Base-by-base conservation (phyloP, 2,113 vertebrate genomes). In the Hassar affinis region DNA sequence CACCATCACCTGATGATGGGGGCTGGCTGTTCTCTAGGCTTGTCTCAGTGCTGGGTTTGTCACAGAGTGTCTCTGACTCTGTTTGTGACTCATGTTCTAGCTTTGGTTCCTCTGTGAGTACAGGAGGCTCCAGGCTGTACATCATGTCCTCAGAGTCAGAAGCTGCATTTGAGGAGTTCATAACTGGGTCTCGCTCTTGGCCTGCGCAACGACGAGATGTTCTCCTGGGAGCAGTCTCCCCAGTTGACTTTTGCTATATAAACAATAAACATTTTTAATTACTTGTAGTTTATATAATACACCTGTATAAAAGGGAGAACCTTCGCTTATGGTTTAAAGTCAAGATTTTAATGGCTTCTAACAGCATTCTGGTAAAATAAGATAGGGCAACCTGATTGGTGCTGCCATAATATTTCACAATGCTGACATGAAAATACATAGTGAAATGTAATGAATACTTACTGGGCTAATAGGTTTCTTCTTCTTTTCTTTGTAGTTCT, bases 401-500 rank as follows among this genome's bases (percentile, higher is more conserved):
- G 35, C 17, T 25, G 14, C 10, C 42, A 42, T 45, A 71, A 71
- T 47, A 25, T 47, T 47, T 6, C 11, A 30, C 20, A 47, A 11
- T 78, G 49, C 4, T 57, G 22, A 72, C 25, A 17, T 45, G 11
- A 72, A 72, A 72, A 72, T 14, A 38, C 17, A 22, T 30, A 30
- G 14, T 51, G n/a, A 54, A 81, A 72, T 6, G 6, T 66, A 51
- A 82, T 0, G 25, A 51, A 74, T 83, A 86, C 91, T 85, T 94
- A 99, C 97, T 92, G 94, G 92, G 8, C 90, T 82, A 85, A 91
- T 92, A 30, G 91, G 91, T 81, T 88, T 91, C 85, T 90, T 94
- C 90, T 96, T 95, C 20, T 94, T 93, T 79, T 97, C 96, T 87
- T 95, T 98, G 89, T 96, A 99, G 77, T 99, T 99, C 92, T 95